Evolutionary conservation across 2,113 vertebrate genomes (phyloP).

Genomic region (Indri indri): DNA sequence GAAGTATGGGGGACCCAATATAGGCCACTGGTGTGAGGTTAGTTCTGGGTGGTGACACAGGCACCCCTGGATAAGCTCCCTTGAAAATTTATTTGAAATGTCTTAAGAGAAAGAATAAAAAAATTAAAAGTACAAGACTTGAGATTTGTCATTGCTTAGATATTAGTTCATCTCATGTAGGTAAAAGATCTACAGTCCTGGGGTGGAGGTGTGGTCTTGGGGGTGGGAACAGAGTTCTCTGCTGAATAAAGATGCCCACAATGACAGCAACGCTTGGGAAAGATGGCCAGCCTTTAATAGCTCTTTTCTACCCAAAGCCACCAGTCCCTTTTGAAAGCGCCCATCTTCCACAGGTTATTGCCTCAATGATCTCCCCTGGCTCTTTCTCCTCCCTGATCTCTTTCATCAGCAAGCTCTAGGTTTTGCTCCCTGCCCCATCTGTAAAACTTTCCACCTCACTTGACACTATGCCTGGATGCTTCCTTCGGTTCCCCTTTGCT

Average conservation of each 20-base stretch:
- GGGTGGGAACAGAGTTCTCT: not conserved
- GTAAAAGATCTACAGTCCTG: not conserved
- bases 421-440: not conserved
- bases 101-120: not conserved
- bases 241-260: not conserved
- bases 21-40: fast-evolving
- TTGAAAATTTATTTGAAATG: not conserved
- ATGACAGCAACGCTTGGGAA: not conserved
- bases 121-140: not conserved
- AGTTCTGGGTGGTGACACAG: not conserved
- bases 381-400: not conserved
- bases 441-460: not conserved
- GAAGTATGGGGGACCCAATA: not conserved
- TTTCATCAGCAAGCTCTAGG: not conserved
- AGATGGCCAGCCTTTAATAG: not conserved
- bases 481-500: not conserved
- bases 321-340: not conserved
- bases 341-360: not conserved
- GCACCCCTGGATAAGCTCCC: not conserved
- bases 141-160: not conserved
- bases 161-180: not conserved
- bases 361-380: not conserved
- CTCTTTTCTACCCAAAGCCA: not conserved
- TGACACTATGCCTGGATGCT: not conserved
- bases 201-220: not conserved